Base-by-base conservation (phyloP, 2,113 vertebrate species). In the Glaucidium brasilianum region DNA sequence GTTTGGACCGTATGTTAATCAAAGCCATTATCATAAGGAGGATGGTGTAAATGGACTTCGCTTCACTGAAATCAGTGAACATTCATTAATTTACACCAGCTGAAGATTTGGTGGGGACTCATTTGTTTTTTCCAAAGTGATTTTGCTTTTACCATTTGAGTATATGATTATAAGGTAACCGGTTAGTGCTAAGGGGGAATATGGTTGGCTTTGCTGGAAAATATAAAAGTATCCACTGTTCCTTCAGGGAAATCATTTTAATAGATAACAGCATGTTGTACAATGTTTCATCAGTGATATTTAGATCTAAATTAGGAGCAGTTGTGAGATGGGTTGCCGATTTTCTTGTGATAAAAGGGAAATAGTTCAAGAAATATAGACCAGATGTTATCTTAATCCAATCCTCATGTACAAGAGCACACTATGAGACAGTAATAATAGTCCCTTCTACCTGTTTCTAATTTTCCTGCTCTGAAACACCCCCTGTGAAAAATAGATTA, bases 291-390 rank as follows among this genome's bases (percentile, higher is more conserved):
- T 98, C 98, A 98, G 98, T 97, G 98, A 98, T 98, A 98, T 98
- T 98, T 98, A 98, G 98, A 97, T 98, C 98, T 98, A 98, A 98
- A 98, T 98, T 98, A 98, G 98, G 98, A 98, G 98, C 98, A 98
- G 98, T 98, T 98, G 98, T 96, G 98, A 98, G 98, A 98, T 98
- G 98, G 98, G 97, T 98, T 98, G 97, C 97, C 96, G 97, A 98
- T 98, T 98, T 98, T 98, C 98, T 98, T 98, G 98, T 98, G 98
- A 98, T 98, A 98, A 98, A 98, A 98, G 98, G 98, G 97, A 98
- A 98, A 98, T 98, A 98, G 98, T 98, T 98, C 97, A 97, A 98
- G 98, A 98, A 98, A 98, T 98, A 98, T 47, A 86, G 98, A 98
- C 97, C 97, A 98, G 98, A 98, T 98, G 98, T 98, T 98, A 98